These are phyloP conservation scores for Collichthys lucidus DNA, from an alignment of 2,113 vertebrate species.

Conservation along the genomic window DNA sequence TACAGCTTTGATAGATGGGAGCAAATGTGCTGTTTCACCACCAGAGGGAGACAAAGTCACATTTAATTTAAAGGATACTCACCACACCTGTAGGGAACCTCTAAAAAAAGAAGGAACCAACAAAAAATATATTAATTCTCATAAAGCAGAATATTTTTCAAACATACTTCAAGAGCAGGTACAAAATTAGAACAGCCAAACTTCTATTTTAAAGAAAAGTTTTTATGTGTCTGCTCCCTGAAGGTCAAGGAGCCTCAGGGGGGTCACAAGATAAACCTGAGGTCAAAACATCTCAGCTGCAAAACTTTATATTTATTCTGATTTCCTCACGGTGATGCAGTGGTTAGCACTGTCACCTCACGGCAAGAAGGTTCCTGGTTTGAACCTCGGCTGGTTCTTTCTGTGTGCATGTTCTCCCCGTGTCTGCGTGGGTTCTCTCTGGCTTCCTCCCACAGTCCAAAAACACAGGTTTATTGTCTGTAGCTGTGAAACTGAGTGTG, in stretches of 20 bases:
- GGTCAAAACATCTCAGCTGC: not conserved
- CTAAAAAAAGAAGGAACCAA: constrained; percentile 56
- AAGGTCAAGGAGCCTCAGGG: not conserved
- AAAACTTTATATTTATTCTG: not conserved
- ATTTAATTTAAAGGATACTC: constrained; percentile 39
- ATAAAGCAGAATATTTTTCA: not conserved
- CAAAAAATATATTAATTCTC: not conserved
- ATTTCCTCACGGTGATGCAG: not conserved
- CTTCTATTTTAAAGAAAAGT: not conserved
- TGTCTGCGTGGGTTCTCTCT: too few relatives aligned
- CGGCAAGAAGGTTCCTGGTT: too few relatives aligned
- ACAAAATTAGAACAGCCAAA: too few relatives aligned
- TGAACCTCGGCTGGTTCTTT: too few relatives aligned
- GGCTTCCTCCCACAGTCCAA: too few relatives aligned
- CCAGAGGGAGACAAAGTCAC: constrained; percentile 52
- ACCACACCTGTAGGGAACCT: constrained; percentile 47
- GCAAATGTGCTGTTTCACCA: constrained; percentile 1
- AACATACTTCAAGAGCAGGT: not conserved
- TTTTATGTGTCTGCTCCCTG: not conserved
- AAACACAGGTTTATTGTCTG: too few relatives aligned
- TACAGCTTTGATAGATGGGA: not conserved
- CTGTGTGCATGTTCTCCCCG: too few relatives aligned
- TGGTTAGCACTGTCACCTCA: too few relatives aligned
- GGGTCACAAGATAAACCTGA: not conserved
- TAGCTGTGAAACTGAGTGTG: too few relatives aligned